These are phyloP conservation scores for Papilio polytes DNA, from an alignment of 1,140 invertebrate genomes.

Conservation along the genomic window DNA sequence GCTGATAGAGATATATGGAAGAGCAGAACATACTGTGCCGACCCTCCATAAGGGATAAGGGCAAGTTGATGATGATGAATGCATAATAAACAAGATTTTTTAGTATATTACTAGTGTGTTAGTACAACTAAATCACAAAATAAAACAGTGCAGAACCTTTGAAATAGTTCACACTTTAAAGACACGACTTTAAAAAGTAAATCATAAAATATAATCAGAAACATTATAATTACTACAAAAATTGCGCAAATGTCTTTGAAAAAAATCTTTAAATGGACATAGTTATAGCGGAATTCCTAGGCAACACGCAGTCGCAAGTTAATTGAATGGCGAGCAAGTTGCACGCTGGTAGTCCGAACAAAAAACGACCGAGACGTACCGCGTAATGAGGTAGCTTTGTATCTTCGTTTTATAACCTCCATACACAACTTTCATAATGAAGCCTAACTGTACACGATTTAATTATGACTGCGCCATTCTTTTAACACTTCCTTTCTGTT, in stretches of 20 bases:
- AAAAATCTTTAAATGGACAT: background rate
- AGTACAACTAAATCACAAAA: background rate
- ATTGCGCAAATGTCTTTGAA: background rate
- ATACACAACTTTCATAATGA: conserved; percentile 26
- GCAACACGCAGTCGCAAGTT: conserved; percentile 15
- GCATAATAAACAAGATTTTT: background rate
- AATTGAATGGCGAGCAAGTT: conserved; percentile 31
- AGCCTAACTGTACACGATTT: conserved; percentile 37
- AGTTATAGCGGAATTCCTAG: conserved; percentile 27
- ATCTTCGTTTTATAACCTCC: conserved; percentile 28
- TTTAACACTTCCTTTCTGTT: conserved; percentile 25
- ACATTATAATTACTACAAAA: background rate
- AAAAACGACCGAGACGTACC: conserved; percentile 20
- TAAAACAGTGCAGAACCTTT: no score
- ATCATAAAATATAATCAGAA: background rate
- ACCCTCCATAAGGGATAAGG: no score
- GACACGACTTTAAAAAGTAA: no score
- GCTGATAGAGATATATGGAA: no score
- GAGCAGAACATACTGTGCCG: no score
- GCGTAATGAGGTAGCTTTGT: conserved; percentile 28
- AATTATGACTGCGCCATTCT: conserved; percentile 31
- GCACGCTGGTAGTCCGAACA: conserved; percentile 22
- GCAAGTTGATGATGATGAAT: no score
- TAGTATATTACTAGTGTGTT: no score
- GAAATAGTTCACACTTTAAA: no score